Evolutionary conservation across 92 coral and sea anemone genomes (phyloP).

Genomic region (Siderastrea radians): DNA sequence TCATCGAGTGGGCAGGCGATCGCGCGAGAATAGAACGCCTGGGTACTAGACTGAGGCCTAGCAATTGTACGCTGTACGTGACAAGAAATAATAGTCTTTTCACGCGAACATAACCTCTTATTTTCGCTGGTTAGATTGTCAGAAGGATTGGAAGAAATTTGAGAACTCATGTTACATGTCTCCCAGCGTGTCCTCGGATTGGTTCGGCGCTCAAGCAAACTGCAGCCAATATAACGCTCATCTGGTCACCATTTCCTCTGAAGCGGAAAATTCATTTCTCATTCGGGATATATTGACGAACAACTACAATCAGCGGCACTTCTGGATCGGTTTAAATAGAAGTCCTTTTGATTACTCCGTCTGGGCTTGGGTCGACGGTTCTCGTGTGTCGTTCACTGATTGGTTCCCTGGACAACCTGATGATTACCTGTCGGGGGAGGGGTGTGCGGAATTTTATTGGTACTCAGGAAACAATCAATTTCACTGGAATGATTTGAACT

Average conservation of each 20-base stretch:
- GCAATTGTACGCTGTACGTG: too few relatives aligned
- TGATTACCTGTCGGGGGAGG: slow-evolving; percentile 1
- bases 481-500: slow-evolving; percentile 22
- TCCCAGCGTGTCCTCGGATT: neutral
- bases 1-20: too few relatives aligned
- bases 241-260: slow-evolving; percentile 11
- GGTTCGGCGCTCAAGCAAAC: slow-evolving; percentile 13
- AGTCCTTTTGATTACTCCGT: neutral
- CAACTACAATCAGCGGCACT: neutral
- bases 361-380: slow-evolving; percentile 21
- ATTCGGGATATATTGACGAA: neutral
- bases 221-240: slow-evolving; percentile 20
- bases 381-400: slow-evolving; percentile 9
- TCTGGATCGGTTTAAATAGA: slow-evolving; percentile 28
- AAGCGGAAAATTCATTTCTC: slow-evolving; percentile 16
- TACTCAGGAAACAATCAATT: neutral
- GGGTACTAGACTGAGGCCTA: too few relatives aligned
- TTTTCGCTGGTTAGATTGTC: slow-evolving; percentile 8
- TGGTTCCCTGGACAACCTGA: slow-evolving; percentile 22
- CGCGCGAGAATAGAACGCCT: too few relatives aligned
- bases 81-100: too few relatives aligned
- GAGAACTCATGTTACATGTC: slow-evolving; percentile 23
- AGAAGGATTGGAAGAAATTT: slow-evolving; percentile 10
- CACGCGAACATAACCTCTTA: neutral
- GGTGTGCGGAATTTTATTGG: slow-evolving; percentile 14